Evolutionary conservation across 2,113 vertebrate genomes (phyloP), one percentile per base, ranked within the genome.

Genomic region (Cyanoderma ruficeps): DNA sequence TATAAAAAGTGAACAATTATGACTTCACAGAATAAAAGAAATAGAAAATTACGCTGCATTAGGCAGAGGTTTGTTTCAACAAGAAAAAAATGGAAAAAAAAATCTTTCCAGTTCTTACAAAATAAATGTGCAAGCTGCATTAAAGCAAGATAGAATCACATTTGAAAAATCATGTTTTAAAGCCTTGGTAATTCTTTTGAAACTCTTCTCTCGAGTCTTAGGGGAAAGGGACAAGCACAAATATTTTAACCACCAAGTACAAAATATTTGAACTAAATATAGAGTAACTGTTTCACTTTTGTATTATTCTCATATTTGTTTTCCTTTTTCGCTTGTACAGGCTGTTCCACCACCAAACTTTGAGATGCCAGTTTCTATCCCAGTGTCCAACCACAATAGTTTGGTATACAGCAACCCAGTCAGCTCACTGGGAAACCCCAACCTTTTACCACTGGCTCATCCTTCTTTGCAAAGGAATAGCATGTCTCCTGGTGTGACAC

Each of bases 301-400:
- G n/a, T 96, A 74, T 72, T 95, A 67, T 83, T 96, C 68, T 87
- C 1, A 28, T 96, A 61, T 87, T 96, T 94, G 35, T 88, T 97
- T 93, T 96, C 75, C 76, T 87, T 95, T 96, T 97, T 97, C 69
- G 44, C 74, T 93, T 46, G 60, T 96, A 89, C 97, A 99, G 99
- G 98, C 99, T 94, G 99, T 99, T 97, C 99, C 99, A 96, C 99
- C 98, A 89, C 99, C 99, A 67, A 99, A 99, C 98, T 99, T 99
- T 55, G 99, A 99, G 97, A 99, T 99, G 99, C 98, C 99, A 57
- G 99, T 99, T 97, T 99, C 99, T 97, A 99, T 99, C 98, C 99
- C 99, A 86, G 99, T 99, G 97, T 99, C 98, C 98, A 99, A 99
- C 98, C 99, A 99, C 97, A 99, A 99, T 98, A 99, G 98, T 96